Conservation (phyloP, 2,888 invertebrate genomes). For the Timema cristinae region DNA sequence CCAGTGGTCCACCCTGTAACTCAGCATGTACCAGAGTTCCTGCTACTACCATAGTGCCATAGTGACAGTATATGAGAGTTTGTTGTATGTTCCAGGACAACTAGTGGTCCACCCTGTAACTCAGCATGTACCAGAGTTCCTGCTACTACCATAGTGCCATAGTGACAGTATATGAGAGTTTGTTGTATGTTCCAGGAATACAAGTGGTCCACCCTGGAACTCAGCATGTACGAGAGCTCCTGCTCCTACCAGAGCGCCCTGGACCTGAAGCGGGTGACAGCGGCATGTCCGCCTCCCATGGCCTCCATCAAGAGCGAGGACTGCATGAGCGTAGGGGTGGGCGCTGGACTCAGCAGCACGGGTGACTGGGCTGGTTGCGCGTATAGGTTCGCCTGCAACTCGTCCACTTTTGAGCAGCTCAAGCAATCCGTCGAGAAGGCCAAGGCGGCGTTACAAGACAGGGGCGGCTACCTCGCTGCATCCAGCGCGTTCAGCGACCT, state of each 20-base stretch:
- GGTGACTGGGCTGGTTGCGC: constrained; percentile 47
- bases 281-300: constrained; percentile 45
- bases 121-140: constrained; percentile 82
- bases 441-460: constrained; percentile 77
- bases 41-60: constrained; percentile 85
- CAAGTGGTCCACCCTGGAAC: constrained; percentile 11
- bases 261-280: constrained; percentile 66
- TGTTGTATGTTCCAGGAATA: constrained; percentile 7
- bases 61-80: too few relatives aligned
- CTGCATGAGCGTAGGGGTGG: constrained; percentile 49
- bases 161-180: constrained; percentile 38
- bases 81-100: constrained; percentile 5
- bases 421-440: constrained; percentile 90
- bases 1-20: constrained; percentile 19
- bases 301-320: constrained; percentile 50
- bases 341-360: constrained; percentile 33
- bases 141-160: constrained; percentile 85
- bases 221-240: constrained; percentile 83
- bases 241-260: constrained; percentile 85
- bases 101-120: constrained; percentile 13
- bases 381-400: constrained; percentile 71
- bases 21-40: constrained; percentile 82
- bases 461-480: constrained; percentile 64
- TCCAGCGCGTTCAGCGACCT: constrained; percentile 65
- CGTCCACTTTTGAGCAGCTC: constrained; percentile 83